Evolutionary conservation across 2,113 vertebrate species (phyloP).

Genomic region (Myrmophylax atrothorax): DNA sequence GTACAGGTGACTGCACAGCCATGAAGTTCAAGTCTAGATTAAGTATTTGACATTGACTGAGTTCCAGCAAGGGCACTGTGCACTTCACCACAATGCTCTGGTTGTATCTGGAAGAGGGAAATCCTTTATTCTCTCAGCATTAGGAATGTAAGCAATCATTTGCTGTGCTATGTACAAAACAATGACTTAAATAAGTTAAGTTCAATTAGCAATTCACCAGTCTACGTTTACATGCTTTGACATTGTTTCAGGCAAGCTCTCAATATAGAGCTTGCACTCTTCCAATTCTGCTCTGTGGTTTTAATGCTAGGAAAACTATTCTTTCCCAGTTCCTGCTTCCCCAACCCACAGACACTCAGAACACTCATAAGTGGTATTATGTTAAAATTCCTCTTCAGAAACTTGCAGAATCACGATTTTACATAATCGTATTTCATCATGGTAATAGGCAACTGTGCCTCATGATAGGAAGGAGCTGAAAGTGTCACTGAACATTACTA

Average conservation of each 20-base stretch:
- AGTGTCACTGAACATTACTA: neutral
- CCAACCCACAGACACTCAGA: neutral
- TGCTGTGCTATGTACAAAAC: neutral
- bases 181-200: neutral
- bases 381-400: neutral
- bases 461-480: neutral
- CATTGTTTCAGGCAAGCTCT: neutral
- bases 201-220: neutral
- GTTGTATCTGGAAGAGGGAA: neutral
- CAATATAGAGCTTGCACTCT: neutral
- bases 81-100: neutral
- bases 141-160: neutral
- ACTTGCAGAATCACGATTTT: neutral
- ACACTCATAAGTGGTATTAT: neutral
- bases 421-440: neutral
- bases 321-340: neutral
- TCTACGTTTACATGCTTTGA: neutral
- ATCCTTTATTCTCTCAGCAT: neutral
- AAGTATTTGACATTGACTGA: slow-evolving; percentile 26
- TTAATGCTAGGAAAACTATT: neutral
- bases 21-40: slow-evolving; percentile 35
- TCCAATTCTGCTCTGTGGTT: neutral
- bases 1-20: slow-evolving; percentile 52
- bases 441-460: neutral
- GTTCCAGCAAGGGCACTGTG: neutral